Evolutionary conservation across 1,140 invertebrate genomes (phyloP).

Genomic region (Hydropsyche tenuis): DNA sequence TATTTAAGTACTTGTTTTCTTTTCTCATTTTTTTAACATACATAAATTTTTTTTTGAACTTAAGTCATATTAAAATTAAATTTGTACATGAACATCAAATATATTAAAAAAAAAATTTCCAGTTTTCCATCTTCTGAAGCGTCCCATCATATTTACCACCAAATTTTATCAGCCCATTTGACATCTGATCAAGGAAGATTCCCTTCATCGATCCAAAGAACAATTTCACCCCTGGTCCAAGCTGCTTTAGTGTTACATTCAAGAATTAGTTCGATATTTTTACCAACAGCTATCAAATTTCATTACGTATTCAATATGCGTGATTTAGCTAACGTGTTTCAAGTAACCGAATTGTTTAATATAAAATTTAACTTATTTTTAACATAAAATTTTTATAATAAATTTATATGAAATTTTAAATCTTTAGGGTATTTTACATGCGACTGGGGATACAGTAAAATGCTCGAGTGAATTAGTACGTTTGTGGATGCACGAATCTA

Average conservation of each 20-base stretch:
- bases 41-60: no score
- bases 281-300: slow-evolving; percentile 93
- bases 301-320: slow-evolving; percentile 94
- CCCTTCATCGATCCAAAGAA: slow-evolving; percentile 64
- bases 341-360: slow-evolving; percentile 62
- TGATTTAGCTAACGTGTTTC: slow-evolving; percentile 90
- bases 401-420: slow-evolving; percentile 8
- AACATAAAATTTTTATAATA: not conserved
- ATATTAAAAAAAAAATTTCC: no score
- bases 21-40: not conserved
- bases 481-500: slow-evolving; percentile 89
- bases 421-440: slow-evolving; percentile 85
- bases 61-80: no score
- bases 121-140: slow-evolving; percentile 87
- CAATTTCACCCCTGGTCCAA: slow-evolving; percentile 68
- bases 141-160: slow-evolving; percentile 82
- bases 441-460: slow-evolving; percentile 78
- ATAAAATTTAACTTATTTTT: not conserved
- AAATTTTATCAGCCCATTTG: slow-evolving; percentile 82
- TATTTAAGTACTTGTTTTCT: no score
- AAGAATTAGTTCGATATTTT: slow-evolving; percentile 77
- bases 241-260: slow-evolving; percentile 79
- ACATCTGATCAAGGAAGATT: slow-evolving; percentile 73
- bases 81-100: no score
- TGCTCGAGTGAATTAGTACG: slow-evolving; percentile 74